Evolutionary conservation across 2,888 invertebrate genomes (phyloP).

Genomic region (Bugulina stolonifera): DNA sequence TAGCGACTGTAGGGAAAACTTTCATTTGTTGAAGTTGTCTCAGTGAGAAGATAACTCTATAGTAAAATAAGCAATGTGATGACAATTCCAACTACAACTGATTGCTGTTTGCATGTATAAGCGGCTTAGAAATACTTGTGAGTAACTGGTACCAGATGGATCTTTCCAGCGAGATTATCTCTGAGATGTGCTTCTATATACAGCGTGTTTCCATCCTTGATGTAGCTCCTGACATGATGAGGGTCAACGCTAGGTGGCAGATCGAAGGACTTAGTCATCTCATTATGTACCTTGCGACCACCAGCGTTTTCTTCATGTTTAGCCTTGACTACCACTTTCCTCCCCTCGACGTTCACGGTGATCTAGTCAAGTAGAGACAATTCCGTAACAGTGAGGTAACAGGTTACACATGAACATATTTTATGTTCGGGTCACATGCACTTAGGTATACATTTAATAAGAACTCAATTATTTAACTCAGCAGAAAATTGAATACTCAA

Average conservation of each 20-base stretch:
- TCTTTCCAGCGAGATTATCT: constrained; percentile 22
- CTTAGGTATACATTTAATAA: too few relatives aligned
- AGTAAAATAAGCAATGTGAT: too few relatives aligned
- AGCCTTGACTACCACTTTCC: constrained; percentile 16
- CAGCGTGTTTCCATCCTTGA: constrained; percentile 25
- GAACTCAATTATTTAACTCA: too few relatives aligned
- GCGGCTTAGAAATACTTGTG: constrained; percentile 21
- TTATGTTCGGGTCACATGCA: too few relatives aligned
- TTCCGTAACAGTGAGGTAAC: too few relatives aligned
- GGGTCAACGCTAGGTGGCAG: constrained; percentile 21
- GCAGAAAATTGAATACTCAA: too few relatives aligned
- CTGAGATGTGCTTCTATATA: constrained; percentile 13
- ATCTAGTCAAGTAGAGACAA: neutral
- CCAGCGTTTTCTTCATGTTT: constrained; percentile 24
- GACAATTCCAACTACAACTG: too few relatives aligned
- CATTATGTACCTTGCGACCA: constrained; percentile 25
- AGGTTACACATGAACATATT: too few relatives aligned
- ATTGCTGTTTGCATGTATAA: too few relatives aligned
- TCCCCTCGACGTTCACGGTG: constrained; percentile 7
- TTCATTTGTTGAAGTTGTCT: too few relatives aligned
- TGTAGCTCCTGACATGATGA: constrained; percentile 18
- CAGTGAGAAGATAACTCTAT: too few relatives aligned
- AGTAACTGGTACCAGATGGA: constrained; percentile 23
- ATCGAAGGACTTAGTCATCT: constrained; percentile 25
- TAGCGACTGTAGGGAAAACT: too few relatives aligned